Conservation (phyloP, 2,113 vertebrate genomes). For the Phyllopteryx taeniolatus region DNA sequence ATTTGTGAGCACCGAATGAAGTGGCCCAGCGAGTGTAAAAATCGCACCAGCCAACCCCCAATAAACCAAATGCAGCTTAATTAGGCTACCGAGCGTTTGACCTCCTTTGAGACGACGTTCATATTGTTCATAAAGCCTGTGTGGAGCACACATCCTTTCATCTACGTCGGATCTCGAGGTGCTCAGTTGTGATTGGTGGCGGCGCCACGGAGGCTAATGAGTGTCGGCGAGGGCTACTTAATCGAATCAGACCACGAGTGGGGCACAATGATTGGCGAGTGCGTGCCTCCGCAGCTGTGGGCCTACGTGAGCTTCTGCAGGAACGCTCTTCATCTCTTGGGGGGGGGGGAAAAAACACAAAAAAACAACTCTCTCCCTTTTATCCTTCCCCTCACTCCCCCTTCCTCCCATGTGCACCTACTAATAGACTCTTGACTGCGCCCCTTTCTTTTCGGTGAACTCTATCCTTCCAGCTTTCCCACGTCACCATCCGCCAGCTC, state of each 20-base stretch:
- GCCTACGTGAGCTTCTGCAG: constrained; percentile 73
- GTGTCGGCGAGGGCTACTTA: constrained; percentile 12
- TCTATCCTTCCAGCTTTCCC: constrained; percentile 29
- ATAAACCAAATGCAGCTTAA: not conserved
- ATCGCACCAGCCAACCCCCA: not conserved
- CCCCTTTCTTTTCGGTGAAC: constrained; percentile 7
- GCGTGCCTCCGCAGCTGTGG: constrained; percentile 66
- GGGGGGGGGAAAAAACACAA: not conserved
- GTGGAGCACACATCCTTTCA: constrained; percentile 12
- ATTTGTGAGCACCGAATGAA: too few species aligned
- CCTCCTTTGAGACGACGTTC: not conserved
- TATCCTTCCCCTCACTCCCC: constrained; percentile 18
- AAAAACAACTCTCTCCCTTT: constrained; percentile 23
- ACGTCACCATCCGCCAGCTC: constrained; percentile 33
- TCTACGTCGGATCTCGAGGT: constrained; percentile 26
- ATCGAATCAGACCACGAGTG: constrained; percentile 41
- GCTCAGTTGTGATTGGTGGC: constrained; percentile 35
- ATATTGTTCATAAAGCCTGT: constrained; percentile 29
- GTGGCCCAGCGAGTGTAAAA: too few species aligned
- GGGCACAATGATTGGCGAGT: constrained; percentile 55
- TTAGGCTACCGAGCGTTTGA: constrained; percentile 13
- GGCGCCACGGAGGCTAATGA: not conserved
- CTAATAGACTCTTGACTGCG: constrained; percentile 38
- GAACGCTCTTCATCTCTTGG: constrained; percentile 47
- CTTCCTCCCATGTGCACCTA: constrained; percentile 39